Evolutionary conservation across 1,140 invertebrate genomes (phyloP), one percentile per base, ranked within the genome.

Genomic region (Epicauta chinensis): DNA sequence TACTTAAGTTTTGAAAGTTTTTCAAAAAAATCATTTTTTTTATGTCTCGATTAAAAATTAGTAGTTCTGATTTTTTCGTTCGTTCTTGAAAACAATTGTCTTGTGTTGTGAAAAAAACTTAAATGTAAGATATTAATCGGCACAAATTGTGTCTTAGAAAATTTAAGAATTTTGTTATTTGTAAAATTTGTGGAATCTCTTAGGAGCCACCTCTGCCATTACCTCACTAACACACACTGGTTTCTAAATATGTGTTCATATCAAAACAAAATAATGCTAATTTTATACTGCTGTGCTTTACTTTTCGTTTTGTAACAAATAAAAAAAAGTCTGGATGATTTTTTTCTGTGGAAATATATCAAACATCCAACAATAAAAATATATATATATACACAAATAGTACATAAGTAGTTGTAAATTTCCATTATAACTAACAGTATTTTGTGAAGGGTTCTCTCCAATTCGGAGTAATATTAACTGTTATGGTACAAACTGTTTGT

Each of bases 231-330:
- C 59, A 34, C 29, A 4, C 37, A 66, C 55, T 59, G 50, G 56
- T 65, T 62, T 62, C 59, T 60, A 58, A 63, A 63, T 49, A 47
- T 66, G 64, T 66, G 64, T 66, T 66, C 64, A 66, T 64, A 66
- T 64, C 60, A 66, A 41, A 23, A 23, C 23, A 23, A 23, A 23
- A 7, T 5, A 55, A 55, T 57, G 58, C 58, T 58, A 57, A 63
- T 64, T 64, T 66, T 65, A 54, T 64, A 62, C 51, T 53, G 55
- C 56, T 56, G 58, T 44, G 6, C 34, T 50, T 58, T 60, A 5
- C 23, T 23, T 23, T 23, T 0, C 7, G 23, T 23, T 23, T 58
- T 62, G 54, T 58, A 60, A 51, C 54, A 58, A 50, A 3, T 2
- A 23, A 23, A 23, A 23, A 23, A 47, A 9, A 16, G 14, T 44